Percentiles rank a stretch among this genome's conserved stretches.
These are phyloP conservation scores for Gandaritis pyraliata DNA, from an alignment of 2,888 invertebrate species.

Conservation along the genomic window DNA sequence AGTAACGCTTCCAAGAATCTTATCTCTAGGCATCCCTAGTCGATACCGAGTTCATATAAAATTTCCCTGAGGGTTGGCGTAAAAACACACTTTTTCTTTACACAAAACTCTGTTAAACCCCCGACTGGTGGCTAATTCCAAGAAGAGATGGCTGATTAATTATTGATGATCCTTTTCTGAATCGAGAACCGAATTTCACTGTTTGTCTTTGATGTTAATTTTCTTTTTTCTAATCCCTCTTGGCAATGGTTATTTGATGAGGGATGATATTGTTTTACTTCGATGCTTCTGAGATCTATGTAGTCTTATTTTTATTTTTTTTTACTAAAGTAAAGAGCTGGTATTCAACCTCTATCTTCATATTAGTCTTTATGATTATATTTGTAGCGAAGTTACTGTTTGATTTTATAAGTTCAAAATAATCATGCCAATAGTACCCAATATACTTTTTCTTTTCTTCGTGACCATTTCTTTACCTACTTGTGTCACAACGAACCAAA, in stretches of 20 bases:
- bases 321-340: no score
- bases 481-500: no score
- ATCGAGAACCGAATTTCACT: slow-evolving; percentile 59
- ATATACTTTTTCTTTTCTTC: no score
- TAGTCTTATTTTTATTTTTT: no score
- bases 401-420: no score
- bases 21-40: slow-evolving; percentile 50
- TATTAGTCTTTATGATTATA: no score
- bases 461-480: no score
- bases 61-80: slow-evolving; percentile 76
- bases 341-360: background rate
- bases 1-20: slow-evolving; percentile 47
- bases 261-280: slow-evolving; percentile 55
- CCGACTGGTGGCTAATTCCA: slow-evolving; percentile 78
- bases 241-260: slow-evolving; percentile 64
- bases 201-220: slow-evolving; percentile 79
- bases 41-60: slow-evolving; percentile 76
- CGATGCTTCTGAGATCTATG: slow-evolving; percentile 12
- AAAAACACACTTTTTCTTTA: slow-evolving; percentile 65
- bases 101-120: slow-evolving; percentile 71
- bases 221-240: slow-evolving; percentile 64
- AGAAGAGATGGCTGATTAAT: slow-evolving; percentile 79
- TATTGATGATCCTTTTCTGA: slow-evolving; percentile 75
- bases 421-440: no score
- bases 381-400: no score